Base-by-base conservation (phyloP, 2,797 vertebrate species). In the Sus cebifrons region DNA sequence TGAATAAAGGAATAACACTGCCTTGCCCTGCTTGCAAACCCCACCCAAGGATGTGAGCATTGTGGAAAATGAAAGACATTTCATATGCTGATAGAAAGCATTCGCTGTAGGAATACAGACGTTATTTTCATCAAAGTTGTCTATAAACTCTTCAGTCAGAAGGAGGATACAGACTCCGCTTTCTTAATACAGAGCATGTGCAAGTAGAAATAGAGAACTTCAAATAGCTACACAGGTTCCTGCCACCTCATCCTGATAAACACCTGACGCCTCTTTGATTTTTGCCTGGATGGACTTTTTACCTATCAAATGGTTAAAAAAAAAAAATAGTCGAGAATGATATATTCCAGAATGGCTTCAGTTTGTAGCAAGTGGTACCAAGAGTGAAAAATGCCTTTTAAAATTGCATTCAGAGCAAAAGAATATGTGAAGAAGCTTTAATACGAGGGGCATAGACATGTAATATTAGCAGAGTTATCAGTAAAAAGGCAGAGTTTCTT, bases 331-430 rank as follows among this genome's bases (percentile, higher is more conserved):
- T 32, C 18, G 86, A 27, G 32, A 73, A 40, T 29, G 29, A 60
- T 92, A 7, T 13, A 54, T 40, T 17, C 54, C 36, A 52, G 40
- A 71, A 91, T 20, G 32, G 70, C 21, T 82, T 86, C 13, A 32
- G 23, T 65, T 77, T 62, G 18, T 60, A 78, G 83, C 21, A 87
- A 94, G 73, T 58, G 44, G 58, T 83, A 58, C 17, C n/a, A 62
- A 16, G 32, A 65, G 49, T 27, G 27, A 52, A 60, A 94, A 83
- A 32, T 71, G 21, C 10, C 18, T 71, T 94, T 29, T 70, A 40
- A 86, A 96, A 29, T 82, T 65, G 70, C 74, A 88, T 83, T 60
- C 32, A 86, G 29, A 92, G 25, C 58, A 64, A 85, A 81, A 64
- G 12, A 58, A 56, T 82, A 89, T 29, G 49, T 36, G n/a, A 79